phyloP scores from a whole-genome alignment of 2,888 invertebrate species.

The Acanthosepion pharaonis region DNA sequence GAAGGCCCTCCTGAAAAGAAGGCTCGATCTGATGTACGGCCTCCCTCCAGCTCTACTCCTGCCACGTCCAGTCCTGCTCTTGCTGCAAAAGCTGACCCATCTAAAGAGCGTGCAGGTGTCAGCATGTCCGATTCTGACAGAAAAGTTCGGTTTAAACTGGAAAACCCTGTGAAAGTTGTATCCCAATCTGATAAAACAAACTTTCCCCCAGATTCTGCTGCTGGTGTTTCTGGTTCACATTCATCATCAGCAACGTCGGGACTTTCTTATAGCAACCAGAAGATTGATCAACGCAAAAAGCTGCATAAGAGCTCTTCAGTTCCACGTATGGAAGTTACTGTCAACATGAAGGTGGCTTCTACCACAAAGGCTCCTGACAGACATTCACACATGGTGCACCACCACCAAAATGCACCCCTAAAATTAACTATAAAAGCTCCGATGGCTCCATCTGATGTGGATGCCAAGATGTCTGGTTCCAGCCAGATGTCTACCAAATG shows the following conservation, averaged over 20 bases:
- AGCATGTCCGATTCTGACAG: neutral
- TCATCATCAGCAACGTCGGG: neutral
- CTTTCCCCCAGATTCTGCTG: conserved; percentile 11
- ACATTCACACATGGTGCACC: conserved; percentile 42
- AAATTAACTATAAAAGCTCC: conserved; percentile 61
- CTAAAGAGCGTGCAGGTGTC: neutral
- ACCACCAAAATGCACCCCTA: conserved; percentile 55
- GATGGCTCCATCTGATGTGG: conserved; percentile 35
- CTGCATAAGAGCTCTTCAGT: conserved; percentile 49
- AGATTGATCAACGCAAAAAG: conserved; percentile 42
- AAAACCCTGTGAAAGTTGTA: neutral
- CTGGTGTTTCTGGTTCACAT: neutral
- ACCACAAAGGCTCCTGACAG: neutral
- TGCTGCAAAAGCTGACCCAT: neutral
- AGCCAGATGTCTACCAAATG: conserved; percentile 49
- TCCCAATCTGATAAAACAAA: neutral
- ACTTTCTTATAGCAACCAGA: neutral
- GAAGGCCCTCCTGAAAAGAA: conserved; percentile 45
- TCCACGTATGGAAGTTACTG: conserved; percentile 36
- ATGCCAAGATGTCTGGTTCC: conserved; percentile 39
- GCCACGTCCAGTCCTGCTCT: neutral
- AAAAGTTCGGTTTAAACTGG: conserved; percentile 39
- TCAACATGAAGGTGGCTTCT: neutral
- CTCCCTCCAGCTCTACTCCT: neutral
- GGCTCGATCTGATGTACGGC: neutral